Base-by-base conservation (phyloP, 2,888 invertebrate genomes). In the Amphipoea oculea region DNA sequence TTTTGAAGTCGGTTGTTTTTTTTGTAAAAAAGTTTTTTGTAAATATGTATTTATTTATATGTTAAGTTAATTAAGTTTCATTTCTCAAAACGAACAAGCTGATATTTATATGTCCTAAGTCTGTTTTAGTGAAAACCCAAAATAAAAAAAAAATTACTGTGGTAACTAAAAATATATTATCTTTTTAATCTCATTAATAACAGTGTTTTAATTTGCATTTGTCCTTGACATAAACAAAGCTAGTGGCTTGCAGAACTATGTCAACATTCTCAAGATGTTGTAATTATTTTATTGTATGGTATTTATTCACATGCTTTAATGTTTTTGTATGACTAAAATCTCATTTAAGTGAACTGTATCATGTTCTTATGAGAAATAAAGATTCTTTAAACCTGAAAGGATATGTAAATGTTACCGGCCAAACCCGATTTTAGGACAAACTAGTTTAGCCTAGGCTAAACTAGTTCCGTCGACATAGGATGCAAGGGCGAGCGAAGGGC, bases 171-270 rank as follows among this genome's bases (percentile, higher is more conserved):
- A 7, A 11, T n/a, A 14, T n/a, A 17, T 42, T 60, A 67, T 79
- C n/a, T 23, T 48, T 74, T 73, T 11, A 2, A 54, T 42, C 60
- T 73, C n/a, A 67, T 36, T 36, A 73, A 60, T 73, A 73, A 42
- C 4, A 1, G n/a, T 71, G 1, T 79, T 65, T 57, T 29, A 57
- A 80, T 45, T 79, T 54, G n/a, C 36, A 73, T 67, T 62, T 45
- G 36, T 62, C 62, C 29, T 81, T 62, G 40, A 57, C 40, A 75
- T 62, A 68, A 57, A 45, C 48, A 60, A 20, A 57, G 40, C 17
- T 11, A 67, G 11, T 62, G 62, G 23, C 20, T 45, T 45, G 12
- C 7, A 67, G 48, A 67, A 73, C 73, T 60, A 60, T 67, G 66
- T 54, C n/a, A 67, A 66, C 36, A 73, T 42, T 78, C 4, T 20